Conservation (phyloP, 1,140 invertebrate genomes). For the Archivesica marissinica region DNA sequence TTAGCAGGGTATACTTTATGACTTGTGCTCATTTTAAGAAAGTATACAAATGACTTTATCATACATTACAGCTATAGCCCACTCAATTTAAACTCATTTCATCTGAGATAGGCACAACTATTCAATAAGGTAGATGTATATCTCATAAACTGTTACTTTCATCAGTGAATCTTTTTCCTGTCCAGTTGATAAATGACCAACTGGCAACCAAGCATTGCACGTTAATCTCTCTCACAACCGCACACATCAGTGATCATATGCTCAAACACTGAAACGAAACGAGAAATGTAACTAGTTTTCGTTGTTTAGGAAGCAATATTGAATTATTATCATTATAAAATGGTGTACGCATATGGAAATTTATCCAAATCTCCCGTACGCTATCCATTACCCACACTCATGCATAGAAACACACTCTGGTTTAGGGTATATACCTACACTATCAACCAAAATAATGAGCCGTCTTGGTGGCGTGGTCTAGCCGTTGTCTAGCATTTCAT, state of each 20-base stretch:
- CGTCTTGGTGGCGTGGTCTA: too few species aligned
- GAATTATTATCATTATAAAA: too few species aligned
- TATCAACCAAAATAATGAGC: too few species aligned
- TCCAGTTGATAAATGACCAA: conserved; percentile 34
- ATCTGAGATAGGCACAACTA: conserved; percentile 23
- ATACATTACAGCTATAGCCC: background rate
- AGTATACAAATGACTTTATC: conserved; percentile 13
- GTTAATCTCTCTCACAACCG: background rate
- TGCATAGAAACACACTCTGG: too few species aligned
- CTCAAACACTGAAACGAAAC: background rate
- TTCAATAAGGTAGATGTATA: conserved; percentile 27
- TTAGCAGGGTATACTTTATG: background rate
- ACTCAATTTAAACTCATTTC: conserved; percentile 34
- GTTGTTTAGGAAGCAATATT: too few species aligned
- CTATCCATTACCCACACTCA: too few species aligned
- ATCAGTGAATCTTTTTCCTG: background rate
- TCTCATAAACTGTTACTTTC: conserved; percentile 38
- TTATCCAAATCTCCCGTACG: too few species aligned
- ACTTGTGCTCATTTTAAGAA: background rate
- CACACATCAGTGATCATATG: background rate
- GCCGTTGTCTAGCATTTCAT: too few species aligned
- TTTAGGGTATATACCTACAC: too few species aligned
- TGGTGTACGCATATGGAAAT: too few species aligned
- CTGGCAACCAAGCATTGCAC: background rate
- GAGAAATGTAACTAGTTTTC: too few species aligned